Base-by-base conservation (phyloP, 1,140 invertebrate genomes). In the Phthorimaea operculella region DNA sequence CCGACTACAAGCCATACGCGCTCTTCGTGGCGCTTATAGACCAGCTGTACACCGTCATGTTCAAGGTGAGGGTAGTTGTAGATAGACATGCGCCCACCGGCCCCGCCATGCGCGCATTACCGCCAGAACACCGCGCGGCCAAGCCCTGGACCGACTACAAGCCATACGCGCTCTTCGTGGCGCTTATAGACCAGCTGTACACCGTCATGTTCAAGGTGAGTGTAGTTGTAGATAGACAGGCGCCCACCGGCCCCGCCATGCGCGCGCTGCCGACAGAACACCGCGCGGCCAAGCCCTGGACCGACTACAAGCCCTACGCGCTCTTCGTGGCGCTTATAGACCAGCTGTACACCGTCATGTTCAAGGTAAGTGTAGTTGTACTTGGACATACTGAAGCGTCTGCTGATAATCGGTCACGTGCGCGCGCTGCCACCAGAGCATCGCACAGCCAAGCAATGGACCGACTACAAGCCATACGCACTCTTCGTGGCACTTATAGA, bases 251-350 rank as follows among this genome's bases (percentile, higher is more conserved):
- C n/a, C 87, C 88, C 2, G 84, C 87, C 6, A 16, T 81, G 57
- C 74, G 76, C 34, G 53, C 72, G 47, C 61, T 85, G 39, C 33
- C 76, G 11, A 10, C 67, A 0, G 82, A 83, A 15, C 80, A 83
- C 16, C 77, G 76, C 58, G 71, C 76, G 53, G 61, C 68, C 15
- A 62, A 70, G 12, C 59, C 64, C 42, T 98, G 96, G 81, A 66
- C 79, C 44, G 90, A 94, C 14, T 98, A 98, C 79, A 97, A 96
- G 81, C 91, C 92, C 36, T 91, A 90, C 75, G 87, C 97, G 12
- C 87, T 98, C 50, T 96, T 97, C 81, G 95, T 95, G 6, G 79
- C 80, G 10, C 59, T 87, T 44, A 61, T 86, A 34, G 72, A 86
- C 54, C 73, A 72, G 59, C 73, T 87, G 0, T 86, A 86, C 57